Percentiles rank a stretch among this genome's conserved stretches.
These are phyloP conservation scores for Palaemon carinicauda DNA, from an alignment of 1,140 invertebrate species.

Conservation along the genomic window DNA sequence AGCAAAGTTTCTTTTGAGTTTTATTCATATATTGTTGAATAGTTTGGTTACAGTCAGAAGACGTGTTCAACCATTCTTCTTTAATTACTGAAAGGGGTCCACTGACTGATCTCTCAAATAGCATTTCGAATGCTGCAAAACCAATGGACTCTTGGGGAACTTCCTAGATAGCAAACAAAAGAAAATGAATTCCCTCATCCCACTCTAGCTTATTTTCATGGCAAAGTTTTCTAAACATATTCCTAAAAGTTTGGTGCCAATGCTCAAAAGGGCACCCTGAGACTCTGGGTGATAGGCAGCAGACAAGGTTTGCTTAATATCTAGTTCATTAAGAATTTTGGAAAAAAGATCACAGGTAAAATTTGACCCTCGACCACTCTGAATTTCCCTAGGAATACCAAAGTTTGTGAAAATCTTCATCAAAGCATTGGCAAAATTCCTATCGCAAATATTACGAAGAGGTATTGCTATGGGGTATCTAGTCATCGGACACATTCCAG, in stretches of 20 bases:
- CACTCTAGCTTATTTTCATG: neutral
- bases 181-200: neutral
- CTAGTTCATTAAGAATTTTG: neutral
- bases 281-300: neutral
- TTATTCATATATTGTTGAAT: neutral
- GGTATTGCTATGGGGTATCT: neutral
- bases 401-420: neutral
- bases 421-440: neutral
- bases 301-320: neutral
- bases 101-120: neutral
- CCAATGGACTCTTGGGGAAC: neutral
- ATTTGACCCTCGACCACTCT: no score
- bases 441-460: neutral
- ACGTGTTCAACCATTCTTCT: neutral
- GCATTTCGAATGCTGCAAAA: neutral
- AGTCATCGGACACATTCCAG: no score
- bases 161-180: conserved; percentile 19
- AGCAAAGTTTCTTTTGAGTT: neutral
- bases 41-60: neutral
- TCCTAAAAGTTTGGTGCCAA: neutral
- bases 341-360: neutral
- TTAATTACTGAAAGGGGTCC: neutral
- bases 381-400: neutral
- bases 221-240: neutral
- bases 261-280: neutral